These are phyloP conservation scores for Platysteira castanea DNA, from an alignment of 2,113 vertebrate species.

Conservation along the genomic window DNA sequence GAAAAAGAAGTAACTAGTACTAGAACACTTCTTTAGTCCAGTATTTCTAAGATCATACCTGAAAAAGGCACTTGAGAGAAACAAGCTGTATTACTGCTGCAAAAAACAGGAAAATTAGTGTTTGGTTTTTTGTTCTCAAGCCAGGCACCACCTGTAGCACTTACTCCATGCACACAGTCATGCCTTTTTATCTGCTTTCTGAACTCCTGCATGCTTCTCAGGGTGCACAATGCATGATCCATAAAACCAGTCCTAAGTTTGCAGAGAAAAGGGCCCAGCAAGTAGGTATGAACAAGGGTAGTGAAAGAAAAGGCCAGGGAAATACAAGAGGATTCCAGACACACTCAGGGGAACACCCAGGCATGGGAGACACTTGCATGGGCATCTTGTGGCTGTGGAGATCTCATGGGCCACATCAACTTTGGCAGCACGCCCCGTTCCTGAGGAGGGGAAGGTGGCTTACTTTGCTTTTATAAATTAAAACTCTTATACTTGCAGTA, in stretches of 20 bases:
- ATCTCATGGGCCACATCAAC: accelerated
- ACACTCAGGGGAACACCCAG: neutral
- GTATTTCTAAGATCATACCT: neutral
- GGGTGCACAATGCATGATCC: neutral
- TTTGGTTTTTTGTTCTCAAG: neutral
- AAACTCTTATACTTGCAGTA: neutral
- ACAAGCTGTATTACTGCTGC: neutral
- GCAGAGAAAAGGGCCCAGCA: neutral
- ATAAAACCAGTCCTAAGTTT: neutral
- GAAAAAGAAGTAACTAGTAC: neutral
- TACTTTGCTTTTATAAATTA: neutral
- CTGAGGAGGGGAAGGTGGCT: neutral
- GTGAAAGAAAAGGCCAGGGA: neutral
- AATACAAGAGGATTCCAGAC: neutral
- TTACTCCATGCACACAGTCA: neutral
- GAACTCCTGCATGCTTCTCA: accelerated
- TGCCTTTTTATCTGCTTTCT: neutral
- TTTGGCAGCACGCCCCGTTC: accelerated
- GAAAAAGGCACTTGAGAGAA: neutral
- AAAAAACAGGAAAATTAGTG: neutral
- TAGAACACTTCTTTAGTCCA: neutral
- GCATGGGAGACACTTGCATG: neutral
- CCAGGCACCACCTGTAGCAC: neutral
- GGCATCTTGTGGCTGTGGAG: neutral
- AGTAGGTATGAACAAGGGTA: neutral